Conservation (phyloP, 1,140 invertebrate genomes). For the Lepidostoma basale region DNA sequence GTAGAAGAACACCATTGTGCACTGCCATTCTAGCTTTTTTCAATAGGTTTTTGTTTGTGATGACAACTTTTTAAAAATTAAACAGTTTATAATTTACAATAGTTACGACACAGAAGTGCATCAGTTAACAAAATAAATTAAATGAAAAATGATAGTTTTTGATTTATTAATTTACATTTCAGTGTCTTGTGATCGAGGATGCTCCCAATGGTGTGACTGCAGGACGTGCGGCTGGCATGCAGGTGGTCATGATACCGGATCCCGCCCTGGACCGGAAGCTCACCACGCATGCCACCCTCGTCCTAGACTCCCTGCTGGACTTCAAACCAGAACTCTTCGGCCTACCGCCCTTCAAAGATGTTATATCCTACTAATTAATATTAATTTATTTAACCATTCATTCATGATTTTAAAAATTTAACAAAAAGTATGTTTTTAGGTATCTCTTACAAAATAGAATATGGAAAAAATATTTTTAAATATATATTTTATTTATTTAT, state of each 20-base stretch:
- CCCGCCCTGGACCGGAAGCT: constrained; percentile 63
- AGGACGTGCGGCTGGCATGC: constrained; percentile 83
- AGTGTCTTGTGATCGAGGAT: constrained; percentile 94
- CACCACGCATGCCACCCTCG: constrained; percentile 70
- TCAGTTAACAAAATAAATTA: no score
- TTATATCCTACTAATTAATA: not conserved
- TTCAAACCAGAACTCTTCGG: constrained; percentile 88
- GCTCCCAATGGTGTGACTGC: constrained; percentile 85
- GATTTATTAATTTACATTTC: no score
- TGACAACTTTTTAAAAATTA: no score
- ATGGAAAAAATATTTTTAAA: not conserved
- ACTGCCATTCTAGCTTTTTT: no score
- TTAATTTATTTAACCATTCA: not conserved
- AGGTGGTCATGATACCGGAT: constrained; percentile 87
- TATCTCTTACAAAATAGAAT: no score
- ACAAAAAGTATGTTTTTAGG: not conserved
- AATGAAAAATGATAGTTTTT: no score
- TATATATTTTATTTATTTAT: not conserved
- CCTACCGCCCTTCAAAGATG: constrained; percentile 71
- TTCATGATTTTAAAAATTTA: not conserved
- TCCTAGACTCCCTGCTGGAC: constrained; percentile 77
- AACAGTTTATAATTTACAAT: no score
- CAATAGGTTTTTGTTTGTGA: no score
- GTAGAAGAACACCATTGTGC: no score
- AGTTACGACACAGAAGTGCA: no score